These are phyloP conservation scores for Caranx ignobilis DNA, from an alignment of 2,113 vertebrate species.

Conservation along the genomic window DNA sequence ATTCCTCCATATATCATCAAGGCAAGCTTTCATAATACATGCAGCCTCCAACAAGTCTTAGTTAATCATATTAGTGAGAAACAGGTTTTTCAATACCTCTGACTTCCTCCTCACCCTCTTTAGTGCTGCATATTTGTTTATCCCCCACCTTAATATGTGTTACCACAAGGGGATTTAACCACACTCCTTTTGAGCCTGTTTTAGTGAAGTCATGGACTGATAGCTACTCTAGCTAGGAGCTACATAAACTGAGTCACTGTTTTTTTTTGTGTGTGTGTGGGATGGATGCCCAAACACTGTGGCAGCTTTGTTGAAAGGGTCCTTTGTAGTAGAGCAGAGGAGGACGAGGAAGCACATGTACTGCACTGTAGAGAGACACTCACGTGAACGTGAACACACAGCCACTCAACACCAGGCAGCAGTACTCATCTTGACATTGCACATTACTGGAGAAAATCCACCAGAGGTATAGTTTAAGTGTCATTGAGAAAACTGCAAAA, in stretches of 20 bases:
- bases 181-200: constrained; percentile 11
- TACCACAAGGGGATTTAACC: constrained; percentile 21
- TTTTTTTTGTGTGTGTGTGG: not conserved
- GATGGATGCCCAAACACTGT: constrained; percentile 2
- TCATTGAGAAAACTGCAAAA: not conserved
- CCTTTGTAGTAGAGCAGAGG: constrained; percentile 30
- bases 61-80: constrained; percentile 48
- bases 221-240: constrained; percentile 16
- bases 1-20: constrained; percentile 46
- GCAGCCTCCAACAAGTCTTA: constrained; percentile 43
- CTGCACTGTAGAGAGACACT: not conserved
- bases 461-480: not conserved
- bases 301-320: constrained; percentile 39
- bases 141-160: not conserved
- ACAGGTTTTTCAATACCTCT: constrained; percentile 6
- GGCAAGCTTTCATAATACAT: constrained; percentile 31
- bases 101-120: constrained; percentile 25
- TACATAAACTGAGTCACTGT: not conserved
- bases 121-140: constrained; percentile 36
- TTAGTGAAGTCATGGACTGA: constrained; percentile 12
- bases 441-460: not conserved
- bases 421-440: not conserved
- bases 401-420: not conserved
- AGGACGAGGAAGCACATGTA: constrained; percentile 11
- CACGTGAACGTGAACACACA: not conserved